phyloP scores from a whole-genome alignment of 1,140 invertebrate genomes.

The Xylocopa sonorina region DNA sequence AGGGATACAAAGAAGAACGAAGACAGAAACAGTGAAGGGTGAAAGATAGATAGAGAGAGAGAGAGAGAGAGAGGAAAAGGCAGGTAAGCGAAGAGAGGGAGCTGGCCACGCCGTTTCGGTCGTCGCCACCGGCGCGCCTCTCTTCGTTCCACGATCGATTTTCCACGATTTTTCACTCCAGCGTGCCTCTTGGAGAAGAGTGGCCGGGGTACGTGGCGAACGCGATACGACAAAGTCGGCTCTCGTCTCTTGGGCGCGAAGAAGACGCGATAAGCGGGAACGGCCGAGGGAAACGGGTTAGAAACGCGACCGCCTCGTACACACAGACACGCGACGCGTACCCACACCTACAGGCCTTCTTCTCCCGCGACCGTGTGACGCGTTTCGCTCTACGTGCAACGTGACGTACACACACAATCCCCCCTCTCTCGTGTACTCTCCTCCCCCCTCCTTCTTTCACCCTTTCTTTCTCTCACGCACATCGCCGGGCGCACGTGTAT shows the following conservation, averaged over 20 bases:
- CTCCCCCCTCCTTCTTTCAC: neutral
- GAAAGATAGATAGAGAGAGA: neutral
- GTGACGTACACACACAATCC: no score
- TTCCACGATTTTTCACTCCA: constrained; percentile 67
- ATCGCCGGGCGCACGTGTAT: constrained; percentile 31
- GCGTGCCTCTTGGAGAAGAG: constrained; percentile 32
- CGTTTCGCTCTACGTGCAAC: constrained; percentile 8
- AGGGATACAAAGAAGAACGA: constrained; percentile 12
- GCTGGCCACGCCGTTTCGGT: constrained; percentile 60
- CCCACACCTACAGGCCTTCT: neutral
- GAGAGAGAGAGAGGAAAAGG: neutral
- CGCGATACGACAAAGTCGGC: constrained; percentile 33
- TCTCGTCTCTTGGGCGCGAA: constrained; percentile 27
- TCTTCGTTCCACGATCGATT: constrained; percentile 62
- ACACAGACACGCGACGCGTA: neutral
- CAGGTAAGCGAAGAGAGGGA: neutral
- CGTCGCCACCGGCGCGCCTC: constrained; percentile 61
- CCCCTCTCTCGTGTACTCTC: neutral
- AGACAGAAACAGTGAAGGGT: neutral
- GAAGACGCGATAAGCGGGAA: constrained; percentile 30
- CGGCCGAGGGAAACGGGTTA: constrained; percentile 32
- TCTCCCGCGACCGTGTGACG: neutral
- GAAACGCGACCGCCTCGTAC: constrained; percentile 2
- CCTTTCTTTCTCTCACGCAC: constrained; percentile 44
- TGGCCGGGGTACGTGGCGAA: constrained; percentile 16